phyloP scores from a whole-genome alignment of 2,888 invertebrate genomes.

The Ceramica pisi region DNA sequence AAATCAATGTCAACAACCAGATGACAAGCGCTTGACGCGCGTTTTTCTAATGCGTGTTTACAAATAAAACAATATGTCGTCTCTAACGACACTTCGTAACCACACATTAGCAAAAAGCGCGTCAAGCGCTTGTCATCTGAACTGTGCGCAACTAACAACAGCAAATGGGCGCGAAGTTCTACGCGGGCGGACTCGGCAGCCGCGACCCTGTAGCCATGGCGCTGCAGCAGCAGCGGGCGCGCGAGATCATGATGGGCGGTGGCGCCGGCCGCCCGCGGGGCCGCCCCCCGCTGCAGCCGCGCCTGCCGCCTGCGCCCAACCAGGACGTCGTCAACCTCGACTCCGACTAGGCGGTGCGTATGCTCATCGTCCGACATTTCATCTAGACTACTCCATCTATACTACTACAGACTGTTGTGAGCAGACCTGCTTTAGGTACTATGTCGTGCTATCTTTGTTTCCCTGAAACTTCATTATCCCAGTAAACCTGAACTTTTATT shows the following conservation, averaged over 20 bases:
- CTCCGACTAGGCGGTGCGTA: conserved; percentile 70
- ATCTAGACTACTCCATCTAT: no score
- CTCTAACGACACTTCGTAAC: conserved; percentile 23
- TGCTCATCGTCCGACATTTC: not conserved
- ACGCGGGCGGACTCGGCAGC: conserved; percentile 89
- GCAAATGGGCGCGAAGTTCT: conserved; percentile 87
- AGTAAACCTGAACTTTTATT: not conserved
- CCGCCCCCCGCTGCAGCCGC: conserved; percentile 74
- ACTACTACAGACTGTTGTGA: no score
- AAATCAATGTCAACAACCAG: conserved; percentile 41
- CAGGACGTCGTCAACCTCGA: conserved; percentile 83
- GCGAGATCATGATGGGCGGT: conserved; percentile 85
- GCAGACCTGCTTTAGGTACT: no score
- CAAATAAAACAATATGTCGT: not conserved
- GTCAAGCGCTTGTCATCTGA: conserved; percentile 59
- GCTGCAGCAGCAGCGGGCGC: conserved; percentile 86
- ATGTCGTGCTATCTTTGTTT: no score
- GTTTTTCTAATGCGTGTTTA: conserved; percentile 55
- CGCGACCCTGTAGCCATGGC: conserved; percentile 90
- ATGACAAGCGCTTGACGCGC: conserved; percentile 61
- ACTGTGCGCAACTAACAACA: conserved; percentile 44
- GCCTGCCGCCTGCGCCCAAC: conserved; percentile 61
- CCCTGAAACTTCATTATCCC: not conserved
- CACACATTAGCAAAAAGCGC: conserved; percentile 55
- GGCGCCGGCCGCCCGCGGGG: conserved; percentile 72